Evolutionary conservation across 2,113 vertebrate genomes (phyloP).

Genomic region (Dermatemys mawii): DNA sequence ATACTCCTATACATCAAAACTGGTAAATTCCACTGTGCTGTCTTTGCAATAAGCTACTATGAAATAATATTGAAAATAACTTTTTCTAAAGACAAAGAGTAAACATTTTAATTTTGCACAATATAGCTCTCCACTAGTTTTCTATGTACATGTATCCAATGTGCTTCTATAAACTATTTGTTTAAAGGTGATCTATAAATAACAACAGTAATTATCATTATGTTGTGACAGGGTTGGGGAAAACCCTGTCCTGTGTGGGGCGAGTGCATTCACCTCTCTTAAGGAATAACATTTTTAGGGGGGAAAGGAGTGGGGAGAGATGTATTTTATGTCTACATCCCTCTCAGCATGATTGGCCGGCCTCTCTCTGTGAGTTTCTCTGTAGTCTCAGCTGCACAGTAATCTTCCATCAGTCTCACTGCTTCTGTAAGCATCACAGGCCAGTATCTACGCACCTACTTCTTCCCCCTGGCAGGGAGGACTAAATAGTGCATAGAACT

Average conservation of each 20-base stretch:
- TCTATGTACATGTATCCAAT: rapidly evolving
- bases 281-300: no score
- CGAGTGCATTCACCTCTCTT: no score
- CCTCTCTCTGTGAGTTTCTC: no score
- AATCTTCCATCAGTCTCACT: no score
- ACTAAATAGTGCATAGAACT: not conserved
- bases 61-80: not conserved
- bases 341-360: no score
- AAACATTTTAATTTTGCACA: not conserved
- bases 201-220: not conserved
- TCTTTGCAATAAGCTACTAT: not conserved
- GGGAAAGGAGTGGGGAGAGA: no score
- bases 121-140: not conserved
- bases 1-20: not conserved
- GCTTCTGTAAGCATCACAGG: no score
- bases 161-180: not conserved
- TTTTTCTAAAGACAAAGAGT: not conserved
- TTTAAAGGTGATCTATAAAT: not conserved
- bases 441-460: no score
- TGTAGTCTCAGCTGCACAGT: no score
- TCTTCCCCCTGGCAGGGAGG: no score
- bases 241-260: no score
- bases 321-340: no score
- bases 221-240: not conserved
- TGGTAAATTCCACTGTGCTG: not conserved